Evolutionary conservation across 2,888 invertebrate genomes (phyloP).

Genomic region (Frankliniella intonsa): DNA sequence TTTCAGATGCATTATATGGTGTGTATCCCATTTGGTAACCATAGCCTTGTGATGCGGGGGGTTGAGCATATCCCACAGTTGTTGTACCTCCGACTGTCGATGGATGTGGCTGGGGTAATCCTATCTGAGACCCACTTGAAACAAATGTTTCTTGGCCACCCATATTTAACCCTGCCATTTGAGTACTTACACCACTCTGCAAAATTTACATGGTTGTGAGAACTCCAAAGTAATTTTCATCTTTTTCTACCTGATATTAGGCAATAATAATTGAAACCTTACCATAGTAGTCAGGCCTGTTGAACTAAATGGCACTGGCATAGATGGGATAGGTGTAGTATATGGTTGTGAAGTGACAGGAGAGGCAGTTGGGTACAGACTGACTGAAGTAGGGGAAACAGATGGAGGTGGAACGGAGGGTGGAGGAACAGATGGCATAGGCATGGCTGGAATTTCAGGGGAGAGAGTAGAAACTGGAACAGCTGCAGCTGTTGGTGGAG

Average conservation of each 20-base stretch:
- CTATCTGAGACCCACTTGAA: not conserved
- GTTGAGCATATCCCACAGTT: slow-evolving; percentile 30
- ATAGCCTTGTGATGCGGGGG: not conserved
- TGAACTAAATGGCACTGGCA: slow-evolving; percentile 22
- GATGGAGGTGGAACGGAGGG: slow-evolving; percentile 15
- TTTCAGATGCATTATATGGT: not conserved
- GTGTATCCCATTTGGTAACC: not conserved
- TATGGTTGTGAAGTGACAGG: not conserved
- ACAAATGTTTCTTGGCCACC: slow-evolving; percentile 1
- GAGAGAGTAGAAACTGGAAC: not conserved
- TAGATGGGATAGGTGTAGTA: not conserved
- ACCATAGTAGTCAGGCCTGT: not conserved
- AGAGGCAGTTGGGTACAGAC: not conserved
- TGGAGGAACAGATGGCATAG: not conserved
- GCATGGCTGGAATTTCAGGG: not conserved
- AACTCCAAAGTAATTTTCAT: not conserved
- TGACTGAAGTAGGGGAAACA: not conserved
- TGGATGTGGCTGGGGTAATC: slow-evolving; percentile 31
- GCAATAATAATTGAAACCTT: not conserved
- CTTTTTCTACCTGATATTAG: not conserved
- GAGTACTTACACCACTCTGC: not conserved
- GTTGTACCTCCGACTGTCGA: slow-evolving; percentile 33
- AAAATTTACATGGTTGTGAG: not conserved
- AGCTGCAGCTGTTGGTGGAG: slow-evolving; percentile 24
- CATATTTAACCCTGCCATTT: not conserved